Evolutionary conservation across 2,113 vertebrate genomes (phyloP), one percentile per base, ranked within the genome.

Genomic region (Barnardius zonarius): DNA sequence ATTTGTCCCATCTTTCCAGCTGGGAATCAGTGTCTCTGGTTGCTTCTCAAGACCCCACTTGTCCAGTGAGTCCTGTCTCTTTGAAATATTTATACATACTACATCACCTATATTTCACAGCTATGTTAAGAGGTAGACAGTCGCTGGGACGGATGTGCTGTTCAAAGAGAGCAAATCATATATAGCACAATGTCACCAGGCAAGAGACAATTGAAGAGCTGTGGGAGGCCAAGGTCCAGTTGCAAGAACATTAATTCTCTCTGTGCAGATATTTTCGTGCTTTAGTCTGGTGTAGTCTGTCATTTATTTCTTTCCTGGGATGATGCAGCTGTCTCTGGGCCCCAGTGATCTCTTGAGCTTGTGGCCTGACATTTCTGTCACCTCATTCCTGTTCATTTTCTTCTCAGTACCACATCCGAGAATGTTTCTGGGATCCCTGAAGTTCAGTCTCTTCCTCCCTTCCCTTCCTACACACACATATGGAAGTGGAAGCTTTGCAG

Each of bases 141-240:
- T 68, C 61, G 48, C 63, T 61, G 61, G 91, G 44, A 94, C 68
- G 59, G 70, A 91, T 75, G 55, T 74, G 43, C 69, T 90, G 83
- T 87, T 96, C 80, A 61, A 90, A 95, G 79, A 51, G 30, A 91
- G 88, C 75, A 95, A 96, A 92, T 93, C 67, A 69, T 37, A 87
- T 22, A 48, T 23, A 83, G 92, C 66, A 91, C 5, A 76, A 39
- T 75, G 61, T 85, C 87, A 87, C 44, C 39, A 63, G 62, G 70
- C 73, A 73, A 82, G 83, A 83, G 73, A n/a, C 2, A 0, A 77
- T 5, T 89, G 89, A 91, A 85, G 87, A 92, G 90, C 64, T 1
- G 24, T 62, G 67, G 78, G 89, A 94, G 94, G 91, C 92, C 96
- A 94, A 96, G 94, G 95, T 94, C 96, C 92, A 69, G 55, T 57